These are phyloP conservation scores for Spinibarbus caldwelli DNA, from an alignment of 2,797 vertebrate species.

Conservation along the genomic window DNA sequence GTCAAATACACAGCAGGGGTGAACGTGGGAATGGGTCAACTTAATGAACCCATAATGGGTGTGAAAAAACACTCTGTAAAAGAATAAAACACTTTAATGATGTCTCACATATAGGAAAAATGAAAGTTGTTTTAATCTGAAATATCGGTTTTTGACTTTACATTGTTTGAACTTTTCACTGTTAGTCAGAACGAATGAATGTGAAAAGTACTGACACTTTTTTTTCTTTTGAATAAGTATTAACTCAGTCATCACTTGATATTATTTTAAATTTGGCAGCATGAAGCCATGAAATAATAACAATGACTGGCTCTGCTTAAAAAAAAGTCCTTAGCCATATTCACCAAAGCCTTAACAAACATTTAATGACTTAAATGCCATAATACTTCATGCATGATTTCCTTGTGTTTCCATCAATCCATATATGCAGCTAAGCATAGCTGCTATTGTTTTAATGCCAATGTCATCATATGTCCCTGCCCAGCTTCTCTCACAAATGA, in stretches of 20 bases:
- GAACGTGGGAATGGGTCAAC: background rate
- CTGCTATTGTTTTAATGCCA: background rate
- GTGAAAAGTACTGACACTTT: background rate
- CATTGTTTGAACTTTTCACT: too few species aligned
- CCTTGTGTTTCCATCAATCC: too few species aligned
- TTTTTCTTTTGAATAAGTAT: background rate
- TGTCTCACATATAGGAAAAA: background rate
- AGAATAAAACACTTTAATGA: background rate
- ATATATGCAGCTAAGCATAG: too few species aligned
- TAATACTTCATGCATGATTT: too few species aligned
- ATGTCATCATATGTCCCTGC: background rate
- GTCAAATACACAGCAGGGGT: constrained; percentile 13
- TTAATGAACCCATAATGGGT: background rate
- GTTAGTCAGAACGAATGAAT: too few species aligned
- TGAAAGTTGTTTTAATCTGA: background rate
- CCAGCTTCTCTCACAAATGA: background rate
- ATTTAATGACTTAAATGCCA: too few species aligned
- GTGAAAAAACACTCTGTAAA: background rate
- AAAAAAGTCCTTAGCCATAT: background rate
- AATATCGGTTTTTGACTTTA: background rate
- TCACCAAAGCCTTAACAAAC: background rate
- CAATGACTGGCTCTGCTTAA: background rate
- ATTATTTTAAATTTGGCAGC: background rate
- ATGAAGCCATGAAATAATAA: background rate
- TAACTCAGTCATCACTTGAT: background rate